phyloP scores from a whole-genome alignment of 2,888 invertebrate species.

The Hypomecis punctinalis region DNA sequence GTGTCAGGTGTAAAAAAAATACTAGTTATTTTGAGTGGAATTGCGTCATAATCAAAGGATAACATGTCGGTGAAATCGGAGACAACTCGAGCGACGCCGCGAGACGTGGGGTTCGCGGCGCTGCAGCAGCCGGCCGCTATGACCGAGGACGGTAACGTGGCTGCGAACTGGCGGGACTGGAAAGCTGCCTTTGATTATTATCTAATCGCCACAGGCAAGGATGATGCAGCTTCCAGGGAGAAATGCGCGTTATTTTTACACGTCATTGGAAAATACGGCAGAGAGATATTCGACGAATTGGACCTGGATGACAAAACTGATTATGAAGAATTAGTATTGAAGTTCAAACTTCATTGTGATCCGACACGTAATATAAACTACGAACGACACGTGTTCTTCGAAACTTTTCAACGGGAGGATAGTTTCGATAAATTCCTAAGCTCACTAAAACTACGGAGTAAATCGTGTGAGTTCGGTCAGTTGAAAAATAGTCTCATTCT shows the following conservation, averaged over 20 bases:
- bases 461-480: constrained; percentile 34
- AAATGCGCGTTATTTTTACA: constrained; percentile 39
- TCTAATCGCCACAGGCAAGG: constrained; percentile 20
- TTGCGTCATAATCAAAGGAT: too few species aligned
- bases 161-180: constrained; percentile 34
- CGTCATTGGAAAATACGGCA: constrained; percentile 34
- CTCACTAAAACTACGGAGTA: constrained; percentile 33
- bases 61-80: too few species aligned
- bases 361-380: constrained; percentile 29
- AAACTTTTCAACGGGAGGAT: constrained; percentile 30
- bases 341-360: too few species aligned
- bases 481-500: constrained; percentile 36
- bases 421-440: constrained; percentile 33
- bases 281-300: neutral
- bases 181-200: constrained; percentile 35
- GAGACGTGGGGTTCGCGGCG: neutral
- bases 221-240: too few species aligned
- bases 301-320: too few species aligned
- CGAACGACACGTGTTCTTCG: constrained; percentile 36
- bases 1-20: too few species aligned
- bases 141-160: constrained; percentile 19
- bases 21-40: too few species aligned
- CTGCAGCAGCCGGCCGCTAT: constrained; percentile 25
- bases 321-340: too few species aligned
- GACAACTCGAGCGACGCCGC: too few species aligned